Evolutionary conservation across 1,140 invertebrate genomes (phyloP), one percentile per base, ranked within the genome.

Genomic region (Tetragnatha versicolor): DNA sequence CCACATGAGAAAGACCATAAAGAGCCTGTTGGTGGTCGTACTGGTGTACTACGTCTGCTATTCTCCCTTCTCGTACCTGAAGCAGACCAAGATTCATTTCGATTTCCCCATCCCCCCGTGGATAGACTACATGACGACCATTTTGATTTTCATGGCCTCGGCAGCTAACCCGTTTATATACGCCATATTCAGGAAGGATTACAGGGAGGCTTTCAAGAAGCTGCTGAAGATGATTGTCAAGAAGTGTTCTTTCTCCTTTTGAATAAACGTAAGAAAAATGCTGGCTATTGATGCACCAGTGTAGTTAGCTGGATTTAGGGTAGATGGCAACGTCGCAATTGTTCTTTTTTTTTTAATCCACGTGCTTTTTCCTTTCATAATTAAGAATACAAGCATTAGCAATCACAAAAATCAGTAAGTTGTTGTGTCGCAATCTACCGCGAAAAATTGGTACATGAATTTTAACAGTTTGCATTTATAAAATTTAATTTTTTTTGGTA

Each of bases 141-240:
- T 80, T 31, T 27, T 47, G 9, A 29, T 68, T 14, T 80, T 55
- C 31, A 29, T 77, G 33, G 42, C 79, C 14, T 80, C 79, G 12
- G 72, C 72, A 4, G 35, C 39, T 1, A 80, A 80, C 69, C 79
- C 79, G 10, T 80, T 80, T 27, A 80, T 80, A 17, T 80, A 80
- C 14, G 79, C 33, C 2, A 80, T 80, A 37, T 69, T 80, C n/a
- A 42, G 79, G 14, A 76, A 61, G 20, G 79, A 80, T 61, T 80
- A 63, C 25, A 20, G 72, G 49, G 12, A 75, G 25, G 79, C 79
- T 14, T 77, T 68, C 29, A 68, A 68, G 27, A 55, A 60, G 39
- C 37, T 80, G 20, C 47, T 60, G 2, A 63, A 31, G 66, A 33
- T 68, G 5, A 14, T 72, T 2, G 17, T 14, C 4, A 47, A 37